A percentile compares a stretch with the other conserved stretches of the same genome.
Evolutionary conservation across 2,797 vertebrate species (phyloP).

Genomic region (Pipistrellus pipistrellus): DNA sequence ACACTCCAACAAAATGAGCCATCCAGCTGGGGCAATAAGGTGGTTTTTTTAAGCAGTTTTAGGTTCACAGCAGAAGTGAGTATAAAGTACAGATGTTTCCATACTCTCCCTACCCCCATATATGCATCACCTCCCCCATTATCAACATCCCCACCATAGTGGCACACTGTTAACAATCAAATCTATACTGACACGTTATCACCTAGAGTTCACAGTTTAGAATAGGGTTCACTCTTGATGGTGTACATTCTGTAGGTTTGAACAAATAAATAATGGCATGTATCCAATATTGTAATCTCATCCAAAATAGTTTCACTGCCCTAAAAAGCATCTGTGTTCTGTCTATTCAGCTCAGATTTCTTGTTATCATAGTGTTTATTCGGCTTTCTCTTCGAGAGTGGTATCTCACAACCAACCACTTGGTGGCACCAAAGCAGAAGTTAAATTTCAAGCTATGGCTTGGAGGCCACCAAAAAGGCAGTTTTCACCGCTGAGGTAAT

Average conservation of each 20-base stretch:
- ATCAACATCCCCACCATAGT: neutral
- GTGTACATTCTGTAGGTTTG: neutral
- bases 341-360: neutral
- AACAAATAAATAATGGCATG: neutral
- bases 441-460: constrained; percentile 39
- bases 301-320: neutral
- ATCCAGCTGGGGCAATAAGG: neutral
- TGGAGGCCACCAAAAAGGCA: neutral
- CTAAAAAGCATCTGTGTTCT: constrained; percentile 2
- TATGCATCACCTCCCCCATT: too few relatives aligned
- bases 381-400: neutral
- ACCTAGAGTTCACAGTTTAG: neutral
- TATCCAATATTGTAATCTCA: neutral
- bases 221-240: neutral
- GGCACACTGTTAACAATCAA: neutral
- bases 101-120: neutral
- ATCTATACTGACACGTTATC: neutral
- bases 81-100: neutral
- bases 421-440: constrained; percentile 75
- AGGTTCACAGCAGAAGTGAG: neutral
- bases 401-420: constrained; percentile 61
- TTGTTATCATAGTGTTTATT: neutral
- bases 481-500: neutral
- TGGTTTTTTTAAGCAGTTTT: constrained; percentile 13
- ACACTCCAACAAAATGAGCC: neutral